A percentile compares a stretch with the other conserved stretches of the same genome.
Conservation (phyloP, 2,888 invertebrate species). For the Pseudanteris insignis region DNA sequence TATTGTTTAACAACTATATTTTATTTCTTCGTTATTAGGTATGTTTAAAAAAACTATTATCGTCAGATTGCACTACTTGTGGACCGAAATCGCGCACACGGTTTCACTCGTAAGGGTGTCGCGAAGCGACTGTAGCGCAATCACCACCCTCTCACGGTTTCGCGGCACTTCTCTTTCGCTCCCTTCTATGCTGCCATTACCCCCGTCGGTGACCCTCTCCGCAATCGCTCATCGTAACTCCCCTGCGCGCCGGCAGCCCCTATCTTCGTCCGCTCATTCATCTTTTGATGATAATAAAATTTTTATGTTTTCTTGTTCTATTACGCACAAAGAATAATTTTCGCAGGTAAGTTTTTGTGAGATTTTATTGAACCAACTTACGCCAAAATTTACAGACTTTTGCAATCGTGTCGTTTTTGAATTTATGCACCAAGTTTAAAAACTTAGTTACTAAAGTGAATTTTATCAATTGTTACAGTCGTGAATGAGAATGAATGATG, state of each 20-base stretch:
- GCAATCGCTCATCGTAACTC: slow-evolving; percentile 8
- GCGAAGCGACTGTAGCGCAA: slow-evolving; percentile 66
- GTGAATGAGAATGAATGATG: no score
- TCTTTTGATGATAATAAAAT: slow-evolving; percentile 36
- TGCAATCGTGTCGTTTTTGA: slow-evolving; percentile 19
- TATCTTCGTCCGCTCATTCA: slow-evolving; percentile 29
- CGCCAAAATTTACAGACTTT: slow-evolving; percentile 20
- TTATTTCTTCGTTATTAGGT: no score
- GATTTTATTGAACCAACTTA: neutral
- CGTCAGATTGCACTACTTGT: slow-evolving; percentile 18
- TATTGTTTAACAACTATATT: no score
- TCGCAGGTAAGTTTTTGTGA: slow-evolving; percentile 10
- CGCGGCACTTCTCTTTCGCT: slow-evolving; percentile 48
- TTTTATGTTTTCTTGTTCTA: slow-evolving; percentile 22
- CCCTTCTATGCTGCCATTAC: slow-evolving; percentile 33
- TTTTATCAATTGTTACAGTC: slow-evolving; percentile 24
- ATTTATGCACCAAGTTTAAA: slow-evolving; percentile 27
- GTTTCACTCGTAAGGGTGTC: slow-evolving; percentile 62
- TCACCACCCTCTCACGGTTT: slow-evolving; percentile 61
- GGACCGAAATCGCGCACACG: slow-evolving; percentile 52
- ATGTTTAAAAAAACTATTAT: slow-evolving; percentile 4
- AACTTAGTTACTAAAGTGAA: slow-evolving; percentile 24
- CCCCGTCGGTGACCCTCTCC: slow-evolving; percentile 40
- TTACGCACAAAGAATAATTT: slow-evolving; percentile 21
- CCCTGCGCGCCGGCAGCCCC: slow-evolving; percentile 8